phyloP scores from a whole-genome alignment of 2,113 vertebrate genomes.

The Menura novaehollandiae region DNA sequence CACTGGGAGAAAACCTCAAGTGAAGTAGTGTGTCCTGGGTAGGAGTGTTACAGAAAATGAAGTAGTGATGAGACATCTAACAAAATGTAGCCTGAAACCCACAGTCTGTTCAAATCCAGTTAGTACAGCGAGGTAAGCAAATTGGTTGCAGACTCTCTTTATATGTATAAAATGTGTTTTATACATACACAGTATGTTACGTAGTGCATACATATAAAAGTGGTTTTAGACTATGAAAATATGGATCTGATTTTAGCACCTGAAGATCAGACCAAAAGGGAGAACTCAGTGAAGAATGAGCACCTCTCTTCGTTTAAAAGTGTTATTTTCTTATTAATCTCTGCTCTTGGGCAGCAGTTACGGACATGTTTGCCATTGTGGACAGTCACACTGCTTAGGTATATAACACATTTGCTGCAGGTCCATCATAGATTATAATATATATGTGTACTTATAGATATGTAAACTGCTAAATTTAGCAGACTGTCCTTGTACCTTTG shows the following conservation, averaged over 20 bases:
- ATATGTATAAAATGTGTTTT: background rate
- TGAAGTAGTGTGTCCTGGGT: background rate
- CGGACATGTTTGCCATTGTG: rapidly evolving
- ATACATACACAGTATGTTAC: background rate
- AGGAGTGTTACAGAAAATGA: background rate
- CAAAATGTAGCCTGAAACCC: background rate
- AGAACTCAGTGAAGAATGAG: background rate
- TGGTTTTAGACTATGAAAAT: background rate
- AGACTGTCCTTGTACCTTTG: background rate
- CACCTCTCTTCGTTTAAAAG: background rate
- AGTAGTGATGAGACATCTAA: background rate
- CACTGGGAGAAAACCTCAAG: background rate
- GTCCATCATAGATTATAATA: background rate
- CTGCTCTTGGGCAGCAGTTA: background rate
- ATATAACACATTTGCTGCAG: background rate
- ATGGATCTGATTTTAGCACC: background rate
- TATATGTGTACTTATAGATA: background rate
- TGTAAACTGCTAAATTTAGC: background rate
- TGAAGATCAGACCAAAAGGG: background rate
- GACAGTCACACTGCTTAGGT: background rate
- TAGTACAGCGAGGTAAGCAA: background rate
- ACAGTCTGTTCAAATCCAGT: background rate
- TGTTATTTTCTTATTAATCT: background rate
- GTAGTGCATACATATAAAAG: background rate
- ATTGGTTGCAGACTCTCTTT: background rate